phyloP scores from a whole-genome alignment of 2,797 vertebrate species.

The Sebastolobus alascanus region DNA sequence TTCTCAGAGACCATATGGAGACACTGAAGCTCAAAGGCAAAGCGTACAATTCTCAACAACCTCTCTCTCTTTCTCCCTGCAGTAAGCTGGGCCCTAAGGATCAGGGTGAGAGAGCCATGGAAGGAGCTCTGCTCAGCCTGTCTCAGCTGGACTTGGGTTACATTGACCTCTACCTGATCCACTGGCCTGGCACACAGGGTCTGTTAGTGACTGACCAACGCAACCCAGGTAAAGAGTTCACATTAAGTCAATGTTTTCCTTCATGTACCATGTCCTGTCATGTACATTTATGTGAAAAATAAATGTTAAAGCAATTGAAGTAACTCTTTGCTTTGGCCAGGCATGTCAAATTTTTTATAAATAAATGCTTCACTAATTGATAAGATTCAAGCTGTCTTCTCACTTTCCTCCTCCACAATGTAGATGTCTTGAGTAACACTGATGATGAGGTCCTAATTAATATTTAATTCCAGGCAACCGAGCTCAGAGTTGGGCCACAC shows the following conservation, averaged over 20 bases:
- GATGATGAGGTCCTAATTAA: not conserved
- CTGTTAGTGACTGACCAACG: constrained; percentile 74
- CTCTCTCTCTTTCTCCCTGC: not conserved
- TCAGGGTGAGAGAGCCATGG: constrained; percentile 80
- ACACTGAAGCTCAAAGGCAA: not conserved
- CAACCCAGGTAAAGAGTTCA: constrained; percentile 70
- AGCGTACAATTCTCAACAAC: not conserved
- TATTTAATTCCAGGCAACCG: constrained; percentile 72
- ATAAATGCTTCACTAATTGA: not conserved
- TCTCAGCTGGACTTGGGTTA: constrained; percentile 83
- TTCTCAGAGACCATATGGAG: not conserved
- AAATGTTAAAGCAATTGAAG: too few relatives aligned
- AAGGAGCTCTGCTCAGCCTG: constrained; percentile 83
- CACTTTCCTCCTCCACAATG: not conserved
- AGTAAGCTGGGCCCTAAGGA: constrained; percentile 88
- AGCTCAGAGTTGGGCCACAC: constrained; percentile 82
- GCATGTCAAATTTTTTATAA: not conserved
- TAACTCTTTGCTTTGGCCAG: not conserved
- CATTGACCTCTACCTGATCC: constrained; percentile 90
- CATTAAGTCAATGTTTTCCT: not conserved
- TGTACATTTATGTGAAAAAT: not conserved
- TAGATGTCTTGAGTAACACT: not conserved
- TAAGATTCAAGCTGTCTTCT: constrained; percentile 12
- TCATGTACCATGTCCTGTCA: too few relatives aligned
- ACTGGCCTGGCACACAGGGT: constrained; percentile 90